Evolutionary conservation across 2,113 vertebrate genomes (phyloP).

Genomic region (Sapajus apella): DNA sequence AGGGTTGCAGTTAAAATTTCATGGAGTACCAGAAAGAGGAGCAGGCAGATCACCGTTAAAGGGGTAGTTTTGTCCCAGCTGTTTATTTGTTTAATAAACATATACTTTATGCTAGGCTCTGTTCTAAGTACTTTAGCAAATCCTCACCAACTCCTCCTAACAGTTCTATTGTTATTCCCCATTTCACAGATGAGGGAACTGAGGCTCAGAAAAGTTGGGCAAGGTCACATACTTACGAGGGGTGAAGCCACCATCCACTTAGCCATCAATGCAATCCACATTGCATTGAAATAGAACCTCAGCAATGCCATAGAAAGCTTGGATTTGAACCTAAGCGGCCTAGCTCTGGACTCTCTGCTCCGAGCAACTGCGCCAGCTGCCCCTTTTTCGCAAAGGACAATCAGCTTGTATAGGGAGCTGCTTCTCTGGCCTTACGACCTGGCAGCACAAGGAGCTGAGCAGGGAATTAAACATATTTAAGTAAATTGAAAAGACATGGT

Average conservation of each 20-base stretch:
- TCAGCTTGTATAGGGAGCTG: too few species aligned
- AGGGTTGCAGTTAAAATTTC: background rate
- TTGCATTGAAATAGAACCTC: too few species aligned
- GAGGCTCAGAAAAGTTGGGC: background rate
- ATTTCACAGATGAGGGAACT: background rate
- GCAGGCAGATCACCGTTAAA: background rate
- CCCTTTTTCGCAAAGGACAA: background rate
- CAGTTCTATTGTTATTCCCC: background rate
- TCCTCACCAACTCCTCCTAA: background rate
- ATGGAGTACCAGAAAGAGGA: background rate
- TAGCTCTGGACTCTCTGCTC: background rate
- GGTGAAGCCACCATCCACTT: background rate
- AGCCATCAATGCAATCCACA: too few species aligned
- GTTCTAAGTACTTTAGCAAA: background rate
- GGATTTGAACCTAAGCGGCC: background rate
- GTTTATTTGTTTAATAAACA: background rate
- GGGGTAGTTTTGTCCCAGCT: background rate
- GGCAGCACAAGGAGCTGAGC: background rate
- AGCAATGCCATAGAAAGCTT: background rate
- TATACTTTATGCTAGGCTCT: background rate
- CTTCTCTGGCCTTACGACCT: background rate
- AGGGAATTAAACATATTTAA: background rate
- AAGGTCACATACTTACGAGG: background rate
- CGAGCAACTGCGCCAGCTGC: background rate
- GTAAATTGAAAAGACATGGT: background rate